These are phyloP conservation scores for Brachionus manjavacas DNA, from an alignment of 1,140 invertebrate species.

Conservation along the genomic window DNA sequence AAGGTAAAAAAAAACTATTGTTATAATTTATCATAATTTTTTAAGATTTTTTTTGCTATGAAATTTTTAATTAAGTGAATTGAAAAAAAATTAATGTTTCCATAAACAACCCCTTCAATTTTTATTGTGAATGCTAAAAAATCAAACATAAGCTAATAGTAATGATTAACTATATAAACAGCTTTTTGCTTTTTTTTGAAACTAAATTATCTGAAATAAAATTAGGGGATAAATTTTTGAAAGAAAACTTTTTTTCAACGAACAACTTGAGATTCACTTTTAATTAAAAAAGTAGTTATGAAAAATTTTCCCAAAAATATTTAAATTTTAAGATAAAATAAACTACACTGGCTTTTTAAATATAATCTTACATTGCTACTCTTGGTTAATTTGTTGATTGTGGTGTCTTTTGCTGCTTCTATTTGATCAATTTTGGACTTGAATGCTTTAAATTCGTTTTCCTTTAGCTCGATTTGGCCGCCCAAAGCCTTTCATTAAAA, in stretches of 20 bases:
- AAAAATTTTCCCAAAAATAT: too few species aligned
- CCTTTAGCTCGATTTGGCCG: neutral
- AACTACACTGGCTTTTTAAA: neutral
- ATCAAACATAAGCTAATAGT: neutral
- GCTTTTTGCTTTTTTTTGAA: too few species aligned
- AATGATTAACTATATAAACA: neutral
- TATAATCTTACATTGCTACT: neutral
- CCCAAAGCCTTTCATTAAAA: neutral
- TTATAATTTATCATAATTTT: conserved; percentile 4
- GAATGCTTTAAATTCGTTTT: conserved; percentile 20
- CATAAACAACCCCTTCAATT: neutral
- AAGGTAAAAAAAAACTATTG: neutral
- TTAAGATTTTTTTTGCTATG: neutral
- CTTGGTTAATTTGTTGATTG: neutral
- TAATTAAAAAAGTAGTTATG: too few species aligned
- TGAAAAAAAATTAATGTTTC: neutral
- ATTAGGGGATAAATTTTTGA: too few species aligned
- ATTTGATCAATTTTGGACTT: conserved; percentile 10
- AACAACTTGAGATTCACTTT: too few species aligned
- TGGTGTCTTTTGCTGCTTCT: neutral
- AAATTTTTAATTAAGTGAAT: neutral
- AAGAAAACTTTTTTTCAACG: too few species aligned
- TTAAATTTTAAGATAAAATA: neutral
- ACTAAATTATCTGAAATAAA: too few species aligned
- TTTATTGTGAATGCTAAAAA: neutral